These are phyloP conservation scores for Cichladusa arquata DNA, from an alignment of 2,113 vertebrate genomes.

Conservation along the genomic window DNA sequence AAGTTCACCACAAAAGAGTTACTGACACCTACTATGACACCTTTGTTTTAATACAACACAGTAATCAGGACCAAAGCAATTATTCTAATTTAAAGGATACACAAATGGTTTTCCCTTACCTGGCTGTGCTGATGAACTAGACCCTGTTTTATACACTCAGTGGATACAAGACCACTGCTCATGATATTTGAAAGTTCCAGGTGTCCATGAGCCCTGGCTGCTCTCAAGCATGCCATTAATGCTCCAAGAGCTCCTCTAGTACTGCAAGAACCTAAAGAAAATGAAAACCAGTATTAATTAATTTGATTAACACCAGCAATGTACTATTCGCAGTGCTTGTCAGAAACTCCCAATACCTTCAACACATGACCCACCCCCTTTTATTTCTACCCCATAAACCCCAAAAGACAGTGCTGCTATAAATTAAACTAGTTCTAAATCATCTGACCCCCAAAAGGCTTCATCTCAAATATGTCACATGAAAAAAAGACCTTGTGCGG, in stretches of 20 bases:
- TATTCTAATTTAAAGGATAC: neutral
- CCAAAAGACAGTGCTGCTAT: neutral
- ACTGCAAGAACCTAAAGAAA: slow-evolving; percentile 64
- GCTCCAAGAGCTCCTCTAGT: slow-evolving; percentile 87
- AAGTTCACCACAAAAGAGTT: neutral
- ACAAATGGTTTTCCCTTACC: slow-evolving; percentile 60
- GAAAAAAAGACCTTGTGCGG: neutral
- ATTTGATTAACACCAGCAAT: neutral
- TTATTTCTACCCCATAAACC: neutral
- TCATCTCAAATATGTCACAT: accelerated
- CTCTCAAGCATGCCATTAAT: slow-evolving; percentile 90
- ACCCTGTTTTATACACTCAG: slow-evolving; percentile 80
- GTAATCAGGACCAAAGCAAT: neutral
- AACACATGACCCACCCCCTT: neutral
- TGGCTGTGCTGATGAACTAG: slow-evolving; percentile 91
- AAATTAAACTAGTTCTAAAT: neutral
- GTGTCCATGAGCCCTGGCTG: slow-evolving; percentile 88
- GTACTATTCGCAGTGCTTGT: neutral
- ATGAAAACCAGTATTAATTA: neutral
- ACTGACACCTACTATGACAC: neutral
- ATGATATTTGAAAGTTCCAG: slow-evolving; percentile 72
- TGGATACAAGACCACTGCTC: slow-evolving; percentile 80
- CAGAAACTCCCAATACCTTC: neutral
- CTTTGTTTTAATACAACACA: neutral
- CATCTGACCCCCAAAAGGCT: neutral